These are phyloP conservation scores for Mechanitis messenoides DNA, from an alignment of 2,888 invertebrate genomes.

Conservation along the genomic window DNA sequence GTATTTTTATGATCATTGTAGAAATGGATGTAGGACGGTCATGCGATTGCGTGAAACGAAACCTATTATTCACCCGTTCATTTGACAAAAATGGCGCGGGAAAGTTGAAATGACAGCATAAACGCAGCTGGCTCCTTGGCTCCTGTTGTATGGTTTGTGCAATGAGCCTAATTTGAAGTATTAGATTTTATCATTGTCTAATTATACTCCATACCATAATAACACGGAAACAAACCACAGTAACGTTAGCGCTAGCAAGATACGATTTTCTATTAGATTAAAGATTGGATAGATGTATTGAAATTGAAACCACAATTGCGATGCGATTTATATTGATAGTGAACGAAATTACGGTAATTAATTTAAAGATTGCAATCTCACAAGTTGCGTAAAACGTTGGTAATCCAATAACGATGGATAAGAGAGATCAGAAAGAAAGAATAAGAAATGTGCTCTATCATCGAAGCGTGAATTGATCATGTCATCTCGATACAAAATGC, in stretches of 20 bases:
- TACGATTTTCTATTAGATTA: conserved; percentile 23
- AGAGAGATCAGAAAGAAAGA: conserved; percentile 8
- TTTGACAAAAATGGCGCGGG: conserved; percentile 59
- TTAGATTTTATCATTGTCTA: conserved; percentile 45
- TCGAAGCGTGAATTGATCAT: conserved; percentile 24
- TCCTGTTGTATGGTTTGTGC: conserved; percentile 35
- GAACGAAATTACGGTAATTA: conserved; percentile 6
- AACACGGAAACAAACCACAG: conserved; percentile 39
- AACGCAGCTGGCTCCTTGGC: conserved; percentile 45
- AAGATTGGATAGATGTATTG: conserved; percentile 24
- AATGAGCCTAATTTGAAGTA: conserved; percentile 47
- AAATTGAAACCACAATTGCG: conserved; percentile 24
- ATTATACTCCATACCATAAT: conserved; percentile 51
- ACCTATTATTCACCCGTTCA: conserved; percentile 49
- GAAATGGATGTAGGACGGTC: conserved; percentile 27
- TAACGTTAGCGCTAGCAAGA: conserved; percentile 33
- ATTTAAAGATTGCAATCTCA: conserved; percentile 2
- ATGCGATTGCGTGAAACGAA: conserved; percentile 55
- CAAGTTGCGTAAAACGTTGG: background rate
- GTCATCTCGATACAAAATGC: conserved; percentile 54
- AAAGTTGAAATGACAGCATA: conserved; percentile 41
- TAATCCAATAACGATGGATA: background rate
- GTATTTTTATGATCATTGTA: conserved; percentile 3
- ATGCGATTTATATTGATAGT: conserved; percentile 13
- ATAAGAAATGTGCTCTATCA: conserved; percentile 11